Conservation (phyloP, 2,888 invertebrate genomes). For the Tachina fera region DNA sequence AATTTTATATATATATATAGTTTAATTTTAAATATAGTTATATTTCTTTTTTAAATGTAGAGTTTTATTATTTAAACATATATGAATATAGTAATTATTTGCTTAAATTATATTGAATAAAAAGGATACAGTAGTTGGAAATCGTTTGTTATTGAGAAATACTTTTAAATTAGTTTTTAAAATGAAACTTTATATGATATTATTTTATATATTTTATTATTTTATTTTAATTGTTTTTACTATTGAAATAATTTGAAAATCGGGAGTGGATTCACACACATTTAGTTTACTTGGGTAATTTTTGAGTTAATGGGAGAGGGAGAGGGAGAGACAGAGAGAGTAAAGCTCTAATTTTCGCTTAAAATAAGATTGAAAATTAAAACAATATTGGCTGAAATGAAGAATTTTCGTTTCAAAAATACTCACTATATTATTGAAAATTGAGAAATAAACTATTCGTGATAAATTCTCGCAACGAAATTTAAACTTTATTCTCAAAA, state of each 20-base stretch:
- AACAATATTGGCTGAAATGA: no score
- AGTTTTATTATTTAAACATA: slow-evolving; percentile 44
- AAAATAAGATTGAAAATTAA: no score
- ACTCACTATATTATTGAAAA: no score
- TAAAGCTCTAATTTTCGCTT: no score
- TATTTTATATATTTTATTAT: slow-evolving; percentile 24
- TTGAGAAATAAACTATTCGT: no score
- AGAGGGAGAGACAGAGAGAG: no score
- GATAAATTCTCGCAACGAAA: no score
- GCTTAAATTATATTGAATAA: slow-evolving; percentile 51
- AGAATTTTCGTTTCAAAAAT: no score
- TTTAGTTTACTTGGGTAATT: no score
- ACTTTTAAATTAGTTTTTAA: slow-evolving; percentile 1
- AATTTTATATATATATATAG: slow-evolving; percentile 36
- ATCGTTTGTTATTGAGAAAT: slow-evolving; percentile 39
- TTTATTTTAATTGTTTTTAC: neutral
- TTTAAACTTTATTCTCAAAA: no score
- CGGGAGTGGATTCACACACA: neutral
- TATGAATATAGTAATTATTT: slow-evolving; percentile 17
- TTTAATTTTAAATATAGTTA: slow-evolving; percentile 14
- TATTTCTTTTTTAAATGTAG: slow-evolving; percentile 37
- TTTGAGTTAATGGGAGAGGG: no score
- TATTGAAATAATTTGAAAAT: neutral
- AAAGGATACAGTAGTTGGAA: slow-evolving; percentile 53
- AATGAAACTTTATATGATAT: slow-evolving; percentile 44